These are phyloP conservation scores for Acleris literana DNA, from an alignment of 2,888 invertebrate species.

Conservation along the genomic window DNA sequence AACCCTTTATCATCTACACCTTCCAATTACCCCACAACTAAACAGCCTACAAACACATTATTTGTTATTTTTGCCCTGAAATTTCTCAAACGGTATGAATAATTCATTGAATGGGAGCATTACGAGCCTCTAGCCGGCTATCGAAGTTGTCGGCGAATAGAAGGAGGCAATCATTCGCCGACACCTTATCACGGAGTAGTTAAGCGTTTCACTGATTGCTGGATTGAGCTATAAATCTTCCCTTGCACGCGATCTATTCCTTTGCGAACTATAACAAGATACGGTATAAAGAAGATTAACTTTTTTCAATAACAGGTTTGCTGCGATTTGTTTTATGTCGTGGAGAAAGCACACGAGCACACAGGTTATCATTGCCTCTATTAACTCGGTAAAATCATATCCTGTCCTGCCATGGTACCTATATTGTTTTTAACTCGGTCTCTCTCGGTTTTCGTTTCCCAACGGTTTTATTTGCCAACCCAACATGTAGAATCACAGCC, in stretches of 20 bases:
- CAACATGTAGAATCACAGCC: no score
- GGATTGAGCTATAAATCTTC: conserved; percentile 80
- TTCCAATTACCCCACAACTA: neutral
- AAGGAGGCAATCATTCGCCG: conserved; percentile 68
- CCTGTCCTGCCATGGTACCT: no score
- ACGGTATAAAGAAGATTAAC: conserved; percentile 32
- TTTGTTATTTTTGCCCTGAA: conserved; percentile 5
- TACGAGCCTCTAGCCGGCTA: conserved; percentile 5
- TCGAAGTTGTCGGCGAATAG: conserved; percentile 53
- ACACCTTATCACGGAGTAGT: conserved; percentile 80
- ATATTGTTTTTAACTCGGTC: no score
- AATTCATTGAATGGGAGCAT: conserved; percentile 2
- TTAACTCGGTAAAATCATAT: no score
- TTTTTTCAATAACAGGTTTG: no score
- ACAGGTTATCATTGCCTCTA: no score
- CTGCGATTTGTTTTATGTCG: no score
- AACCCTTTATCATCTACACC: neutral
- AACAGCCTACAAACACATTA: neutral
- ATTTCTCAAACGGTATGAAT: conserved; percentile 5
- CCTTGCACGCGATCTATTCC: conserved; percentile 74
- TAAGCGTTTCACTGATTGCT: conserved; percentile 80
- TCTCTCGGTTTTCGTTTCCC: no score
- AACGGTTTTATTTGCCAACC: no score
- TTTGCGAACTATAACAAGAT: conserved; percentile 52
- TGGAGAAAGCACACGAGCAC: no score